A percentile compares a stretch with the other conserved stretches of the same genome.
Conservation (phyloP, 2,797 vertebrate genomes). For the Gila robusta region DNA sequence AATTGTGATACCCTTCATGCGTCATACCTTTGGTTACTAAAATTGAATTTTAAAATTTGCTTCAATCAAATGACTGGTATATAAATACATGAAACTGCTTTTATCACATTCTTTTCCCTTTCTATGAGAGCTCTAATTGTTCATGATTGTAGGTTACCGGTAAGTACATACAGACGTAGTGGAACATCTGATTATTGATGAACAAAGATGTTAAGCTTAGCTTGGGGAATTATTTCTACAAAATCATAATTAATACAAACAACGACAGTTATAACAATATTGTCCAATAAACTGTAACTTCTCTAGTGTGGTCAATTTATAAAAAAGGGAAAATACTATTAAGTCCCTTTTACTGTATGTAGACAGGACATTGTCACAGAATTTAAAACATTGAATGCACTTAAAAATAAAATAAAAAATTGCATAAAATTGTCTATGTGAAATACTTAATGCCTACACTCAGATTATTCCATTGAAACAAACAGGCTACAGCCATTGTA, state of each 20-base stretch:
- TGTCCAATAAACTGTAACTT: conserved; percentile 18
- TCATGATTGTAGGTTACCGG: conserved; percentile 19
- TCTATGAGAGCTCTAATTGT: neutral
- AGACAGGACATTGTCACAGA: conserved; percentile 40
- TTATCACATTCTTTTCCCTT: conserved; percentile 50
- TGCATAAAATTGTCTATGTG: conserved; percentile 73
- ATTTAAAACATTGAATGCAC: conserved; percentile 54
- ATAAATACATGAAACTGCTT: conserved; percentile 24
- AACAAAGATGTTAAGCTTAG: neutral
- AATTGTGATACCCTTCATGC: neutral
- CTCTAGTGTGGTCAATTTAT: conserved; percentile 18
- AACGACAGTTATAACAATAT: conserved; percentile 23
- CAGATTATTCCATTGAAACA: conserved; percentile 58
- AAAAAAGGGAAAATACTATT: conserved; percentile 36
- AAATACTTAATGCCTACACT: conserved; percentile 60
- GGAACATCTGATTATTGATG: conserved; percentile 9
- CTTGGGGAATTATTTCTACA: neutral
- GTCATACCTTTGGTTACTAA: neutral
- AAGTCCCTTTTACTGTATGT: conserved; percentile 63
- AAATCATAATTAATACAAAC: conserved; percentile 33
- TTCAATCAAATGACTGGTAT: conserved; percentile 5
- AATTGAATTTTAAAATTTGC: conserved; percentile 2
- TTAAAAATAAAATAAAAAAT: conserved; percentile 49
- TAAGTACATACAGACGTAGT: conserved; percentile 47
- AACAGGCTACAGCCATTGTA: conserved; percentile 48